phyloP scores from a whole-genome alignment of 1,140 invertebrate species.

The Pogonomyrmex californicus region DNA sequence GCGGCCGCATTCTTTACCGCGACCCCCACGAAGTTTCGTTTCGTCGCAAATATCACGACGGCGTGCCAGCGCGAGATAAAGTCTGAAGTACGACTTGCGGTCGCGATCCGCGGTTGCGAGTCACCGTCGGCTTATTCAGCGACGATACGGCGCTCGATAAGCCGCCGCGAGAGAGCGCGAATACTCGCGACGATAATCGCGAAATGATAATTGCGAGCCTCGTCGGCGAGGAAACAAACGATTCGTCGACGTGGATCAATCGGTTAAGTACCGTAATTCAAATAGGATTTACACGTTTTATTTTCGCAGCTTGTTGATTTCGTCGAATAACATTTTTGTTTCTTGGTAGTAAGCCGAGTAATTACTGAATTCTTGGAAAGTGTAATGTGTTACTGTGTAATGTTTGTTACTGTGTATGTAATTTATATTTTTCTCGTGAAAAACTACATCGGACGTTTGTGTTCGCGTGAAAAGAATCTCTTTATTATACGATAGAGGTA shows the following conservation, averaged over 20 bases:
- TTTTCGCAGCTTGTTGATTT: not conserved
- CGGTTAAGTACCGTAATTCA: not conserved
- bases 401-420: not conserved
- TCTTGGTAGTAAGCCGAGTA: not conserved
- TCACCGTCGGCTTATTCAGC: conserved; percentile 22
- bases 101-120: not conserved
- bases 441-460: not conserved
- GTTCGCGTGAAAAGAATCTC: not conserved
- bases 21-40: conserved; percentile 31
- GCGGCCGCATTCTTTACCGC: conserved; percentile 54
- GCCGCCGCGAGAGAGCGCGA: conserved; percentile 14
- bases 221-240: not conserved
- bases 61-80: conserved; percentile 59
- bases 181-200: conserved; percentile 40
- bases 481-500: not conserved
- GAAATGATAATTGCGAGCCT: conserved; percentile 33
- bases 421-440: not conserved
- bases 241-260: not conserved
- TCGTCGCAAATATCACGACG: conserved; percentile 51
- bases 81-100: conserved; percentile 49
- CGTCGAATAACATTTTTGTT: not conserved
- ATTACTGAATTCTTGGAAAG: not conserved
- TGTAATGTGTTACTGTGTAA: not conserved
- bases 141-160: conserved; percentile 44
- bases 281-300: not conserved